Percentiles rank a stretch among this genome's conserved stretches.
These are phyloP conservation scores for Melanotaenia nigrans DNA, from an alignment of 2,797 vertebrate genomes.

Conservation along the genomic window DNA sequence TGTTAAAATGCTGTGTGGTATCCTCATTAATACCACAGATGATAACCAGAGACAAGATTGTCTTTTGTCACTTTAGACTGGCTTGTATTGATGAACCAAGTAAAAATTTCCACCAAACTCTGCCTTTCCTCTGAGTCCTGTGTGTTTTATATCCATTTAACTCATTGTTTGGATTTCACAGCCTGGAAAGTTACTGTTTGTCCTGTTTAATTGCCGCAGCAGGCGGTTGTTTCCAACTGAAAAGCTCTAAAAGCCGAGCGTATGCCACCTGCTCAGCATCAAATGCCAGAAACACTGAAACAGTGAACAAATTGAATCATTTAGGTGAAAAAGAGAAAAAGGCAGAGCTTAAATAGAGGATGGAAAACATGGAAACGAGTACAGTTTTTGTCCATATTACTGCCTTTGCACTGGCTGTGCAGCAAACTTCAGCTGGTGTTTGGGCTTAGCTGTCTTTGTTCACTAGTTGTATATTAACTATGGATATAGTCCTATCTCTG, in stretches of 20 bases:
- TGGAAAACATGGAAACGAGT: neutral
- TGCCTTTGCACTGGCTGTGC: neutral
- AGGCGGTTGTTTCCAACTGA: conserved; percentile 12
- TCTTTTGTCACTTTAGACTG: conserved; percentile 53
- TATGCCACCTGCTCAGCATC: conserved; percentile 8
- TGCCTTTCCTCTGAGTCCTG: neutral
- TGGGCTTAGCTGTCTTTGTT: neutral
- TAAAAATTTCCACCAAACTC: neutral
- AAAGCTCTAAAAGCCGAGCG: conserved; percentile 10
- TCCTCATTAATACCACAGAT: conserved; percentile 71
- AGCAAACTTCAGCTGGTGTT: neutral
- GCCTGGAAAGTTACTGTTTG: conserved; percentile 4
- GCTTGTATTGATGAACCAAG: neutral
- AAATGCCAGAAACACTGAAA: conserved; percentile 4
- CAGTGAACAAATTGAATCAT: conserved; percentile 4
- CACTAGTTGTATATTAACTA: neutral
- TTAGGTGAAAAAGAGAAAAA: neutral
- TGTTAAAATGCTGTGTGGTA: conserved; percentile 75
- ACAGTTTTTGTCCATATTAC: neutral
- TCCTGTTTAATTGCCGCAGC: conserved; percentile 14
- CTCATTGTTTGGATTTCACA: conserved; percentile 10
- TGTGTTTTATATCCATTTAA: conserved; percentile 1
- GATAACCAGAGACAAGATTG: conserved; percentile 67
- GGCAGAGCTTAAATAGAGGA: neutral
- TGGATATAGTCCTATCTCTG: too few species aligned